Percentiles rank a stretch among this genome's conserved stretches.
These are phyloP conservation scores for Nannoperca obscura DNA, from an alignment of 2,797 vertebrate species.

Conservation along the genomic window DNA sequence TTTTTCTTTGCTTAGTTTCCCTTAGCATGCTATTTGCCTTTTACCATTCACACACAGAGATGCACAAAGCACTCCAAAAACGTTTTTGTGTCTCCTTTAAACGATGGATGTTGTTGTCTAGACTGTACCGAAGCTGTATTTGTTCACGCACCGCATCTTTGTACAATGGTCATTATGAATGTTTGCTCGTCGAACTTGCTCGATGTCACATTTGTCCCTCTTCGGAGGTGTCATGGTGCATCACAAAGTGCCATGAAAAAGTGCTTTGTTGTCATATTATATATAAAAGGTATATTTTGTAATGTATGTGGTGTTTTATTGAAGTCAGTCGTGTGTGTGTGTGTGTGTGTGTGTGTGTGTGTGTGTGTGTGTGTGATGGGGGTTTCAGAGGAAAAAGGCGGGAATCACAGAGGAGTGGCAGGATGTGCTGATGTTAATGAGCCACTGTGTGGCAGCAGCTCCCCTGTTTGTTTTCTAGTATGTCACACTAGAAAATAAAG, in stretches of 20 bases:
- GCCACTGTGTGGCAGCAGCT: conserved; percentile 81
- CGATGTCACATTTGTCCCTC: conserved; percentile 71
- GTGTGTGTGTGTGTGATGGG: not conserved
- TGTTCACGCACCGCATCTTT: conserved; percentile 61
- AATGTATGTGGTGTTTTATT: conserved; percentile 77
- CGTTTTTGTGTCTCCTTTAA: conserved; percentile 47
- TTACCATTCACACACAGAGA: conserved; percentile 18
- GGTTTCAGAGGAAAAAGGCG: conserved; percentile 3
- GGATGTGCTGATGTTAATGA: conserved; percentile 66
- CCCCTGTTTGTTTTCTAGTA: conserved; percentile 32
- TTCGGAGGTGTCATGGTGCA: conserved; percentile 67
- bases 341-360: conserved; percentile 40
- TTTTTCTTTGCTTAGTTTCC: conserved; percentile 9
- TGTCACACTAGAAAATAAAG: not conserved
- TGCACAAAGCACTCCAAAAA: conserved; percentile 13
- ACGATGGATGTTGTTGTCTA: conserved; percentile 60
- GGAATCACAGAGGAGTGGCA: not conserved
- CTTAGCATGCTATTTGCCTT: conserved; percentile 29
- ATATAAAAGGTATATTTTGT: conserved; percentile 83
- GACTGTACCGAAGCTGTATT: conserved; percentile 62
- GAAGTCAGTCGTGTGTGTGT: conserved; percentile 63
- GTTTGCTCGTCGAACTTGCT: conserved; percentile 69
- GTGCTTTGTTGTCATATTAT: conserved; percentile 82
- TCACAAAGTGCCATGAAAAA: conserved; percentile 84
- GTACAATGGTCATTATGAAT: conserved; percentile 71